Conservation (phyloP, 2,113 vertebrate genomes). For the Myanophis thanlyinensis region DNA sequence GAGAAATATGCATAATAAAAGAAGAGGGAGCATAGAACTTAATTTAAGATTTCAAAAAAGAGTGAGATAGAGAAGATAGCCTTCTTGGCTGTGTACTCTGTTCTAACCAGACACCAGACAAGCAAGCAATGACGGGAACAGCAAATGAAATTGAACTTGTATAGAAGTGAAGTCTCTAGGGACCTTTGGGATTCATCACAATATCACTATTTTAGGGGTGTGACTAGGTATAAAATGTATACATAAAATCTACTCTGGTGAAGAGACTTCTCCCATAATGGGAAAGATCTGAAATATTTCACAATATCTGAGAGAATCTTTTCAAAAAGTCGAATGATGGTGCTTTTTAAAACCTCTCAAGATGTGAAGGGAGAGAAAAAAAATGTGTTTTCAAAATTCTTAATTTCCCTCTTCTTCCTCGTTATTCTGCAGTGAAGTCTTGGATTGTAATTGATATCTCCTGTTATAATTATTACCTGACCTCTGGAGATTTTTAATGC, state of each 20-base stretch:
- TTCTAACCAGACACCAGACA: not conserved
- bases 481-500: not conserved
- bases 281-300: not conserved
- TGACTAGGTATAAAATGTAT: not conserved
- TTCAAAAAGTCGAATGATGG: not conserved
- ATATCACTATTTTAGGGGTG: not conserved
- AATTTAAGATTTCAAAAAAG: not conserved
- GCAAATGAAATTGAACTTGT: not conserved
- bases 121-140: not conserved
- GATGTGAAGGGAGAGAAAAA: not conserved
- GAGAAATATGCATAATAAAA: not conserved
- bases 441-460: not conserved
- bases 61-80: not conserved
- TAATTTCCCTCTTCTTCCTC: not conserved
- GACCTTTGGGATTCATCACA: not conserved
- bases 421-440: conserved; percentile 4
- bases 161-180: not conserved
- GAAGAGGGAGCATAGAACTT: not conserved
- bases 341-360: not conserved
- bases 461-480: not conserved
- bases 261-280: not conserved
- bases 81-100: not conserved
- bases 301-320: not conserved
- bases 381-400: not conserved
- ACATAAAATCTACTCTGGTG: not conserved